Conservation (phyloP, 1,140 invertebrate genomes). For the Copidosoma floridanum region DNA sequence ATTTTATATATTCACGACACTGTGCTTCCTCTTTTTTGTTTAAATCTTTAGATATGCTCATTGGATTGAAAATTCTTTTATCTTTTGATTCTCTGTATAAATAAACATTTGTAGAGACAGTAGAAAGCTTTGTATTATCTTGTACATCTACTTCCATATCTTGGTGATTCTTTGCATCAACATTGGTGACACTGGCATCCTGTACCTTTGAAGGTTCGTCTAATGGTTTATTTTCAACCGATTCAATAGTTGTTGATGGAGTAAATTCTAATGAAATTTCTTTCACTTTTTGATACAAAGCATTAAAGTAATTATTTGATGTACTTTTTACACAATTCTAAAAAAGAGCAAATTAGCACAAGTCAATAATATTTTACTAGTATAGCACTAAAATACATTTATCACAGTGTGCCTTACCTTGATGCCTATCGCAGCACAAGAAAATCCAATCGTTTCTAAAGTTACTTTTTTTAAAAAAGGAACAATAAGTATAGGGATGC, state of each 20-base stretch:
- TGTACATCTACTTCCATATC: slow-evolving; percentile 6
- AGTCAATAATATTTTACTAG: no score
- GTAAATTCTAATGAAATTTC: slow-evolving; percentile 26
- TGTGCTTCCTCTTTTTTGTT: neutral
- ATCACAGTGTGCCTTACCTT: slow-evolving; percentile 36
- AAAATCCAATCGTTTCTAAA: slow-evolving; percentile 41
- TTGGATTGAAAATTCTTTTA: slow-evolving; percentile 20
- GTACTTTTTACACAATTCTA: slow-evolving; percentile 29
- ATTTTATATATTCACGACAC: slow-evolving; percentile 15
- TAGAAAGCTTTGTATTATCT: neutral
- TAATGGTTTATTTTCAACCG: slow-evolving; percentile 6
- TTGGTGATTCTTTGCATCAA: no score
- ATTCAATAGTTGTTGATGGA: slow-evolving; percentile 12
- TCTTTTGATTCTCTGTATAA: slow-evolving; percentile 18
- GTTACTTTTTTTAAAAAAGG: slow-evolving; percentile 41
- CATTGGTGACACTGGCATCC: no score
- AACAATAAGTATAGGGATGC: slow-evolving; percentile 43
- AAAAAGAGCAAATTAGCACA: no score
- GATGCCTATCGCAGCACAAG: slow-evolving; percentile 40
- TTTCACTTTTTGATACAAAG: slow-evolving; percentile 31
- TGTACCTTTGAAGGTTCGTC: no score
- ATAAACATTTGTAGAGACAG: slow-evolving; percentile 13
- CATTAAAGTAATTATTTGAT: slow-evolving; percentile 32
- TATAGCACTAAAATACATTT: neutral
- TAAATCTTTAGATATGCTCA: neutral